A percentile compares a stretch with the other conserved stretches of the same genome.
phyloP scores from a whole-genome alignment of 2,797 vertebrate genomes.

The Gymnodraco acuticeps region DNA sequence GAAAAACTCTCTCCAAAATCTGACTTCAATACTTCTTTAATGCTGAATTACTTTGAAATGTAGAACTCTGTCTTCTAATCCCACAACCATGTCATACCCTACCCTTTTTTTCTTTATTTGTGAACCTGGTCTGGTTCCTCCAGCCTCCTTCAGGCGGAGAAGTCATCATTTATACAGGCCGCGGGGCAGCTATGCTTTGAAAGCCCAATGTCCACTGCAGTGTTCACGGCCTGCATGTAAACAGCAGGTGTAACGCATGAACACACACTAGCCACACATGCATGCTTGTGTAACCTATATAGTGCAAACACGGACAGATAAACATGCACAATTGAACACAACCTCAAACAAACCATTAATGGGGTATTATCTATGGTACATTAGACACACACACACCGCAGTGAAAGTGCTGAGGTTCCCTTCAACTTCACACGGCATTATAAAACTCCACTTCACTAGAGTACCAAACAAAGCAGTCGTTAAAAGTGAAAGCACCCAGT shows the following conservation, averaged over 20 bases:
- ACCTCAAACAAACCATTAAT: slow-evolving; percentile 27
- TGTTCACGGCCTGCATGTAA: neutral
- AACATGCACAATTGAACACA: neutral
- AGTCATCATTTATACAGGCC: slow-evolving; percentile 22
- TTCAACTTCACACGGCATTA: slow-evolving; percentile 25
- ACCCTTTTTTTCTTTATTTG: neutral
- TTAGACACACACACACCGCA: slow-evolving; percentile 19
- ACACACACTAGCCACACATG: neutral
- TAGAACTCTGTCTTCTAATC: slow-evolving; percentile 4
- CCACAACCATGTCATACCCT: neutral
- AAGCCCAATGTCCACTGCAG: slow-evolving; percentile 3
- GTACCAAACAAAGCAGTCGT: slow-evolving; percentile 57
- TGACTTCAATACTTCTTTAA: neutral
- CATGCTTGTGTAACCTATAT: neutral
- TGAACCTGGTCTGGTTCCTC: neutral
- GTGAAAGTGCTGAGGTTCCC: neutral
- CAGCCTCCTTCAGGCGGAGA: neutral
- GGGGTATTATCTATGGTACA: slow-evolving; percentile 42
- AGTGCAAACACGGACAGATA: neutral
- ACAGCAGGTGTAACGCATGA: neutral
- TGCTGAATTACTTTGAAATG: slow-evolving; percentile 1
- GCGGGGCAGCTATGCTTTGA: slow-evolving; percentile 14
- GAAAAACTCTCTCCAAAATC: neutral
- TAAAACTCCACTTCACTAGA: slow-evolving; percentile 46
- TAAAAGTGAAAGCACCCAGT: slow-evolving; percentile 58